Percentiles rank a stretch among this genome's conserved stretches.
These are phyloP conservation scores for Microhierax caerulescens DNA, from an alignment of 2,797 vertebrate species.

Conservation along the genomic window DNA sequence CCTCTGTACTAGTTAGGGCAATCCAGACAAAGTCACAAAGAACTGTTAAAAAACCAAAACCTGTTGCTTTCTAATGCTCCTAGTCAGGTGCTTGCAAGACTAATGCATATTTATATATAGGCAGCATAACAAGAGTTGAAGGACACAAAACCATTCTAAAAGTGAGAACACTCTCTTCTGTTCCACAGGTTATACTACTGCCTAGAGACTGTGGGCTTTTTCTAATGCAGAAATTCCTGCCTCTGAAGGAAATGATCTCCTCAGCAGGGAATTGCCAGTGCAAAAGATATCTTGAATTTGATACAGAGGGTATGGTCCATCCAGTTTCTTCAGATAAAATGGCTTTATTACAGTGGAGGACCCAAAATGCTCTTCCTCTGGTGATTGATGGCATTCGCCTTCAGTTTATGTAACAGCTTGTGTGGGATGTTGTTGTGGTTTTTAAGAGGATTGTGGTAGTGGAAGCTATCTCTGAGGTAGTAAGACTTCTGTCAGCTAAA, in stretches of 20 bases:
- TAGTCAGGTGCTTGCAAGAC: background rate
- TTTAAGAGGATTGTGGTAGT: background rate
- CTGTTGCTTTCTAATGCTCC: background rate
- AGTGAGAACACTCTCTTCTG: slow-evolving; percentile 66
- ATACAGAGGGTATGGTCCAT: slow-evolving; percentile 57
- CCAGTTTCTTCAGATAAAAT: slow-evolving; percentile 65
- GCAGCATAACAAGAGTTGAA: slow-evolving; percentile 12
- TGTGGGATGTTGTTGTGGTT: background rate
- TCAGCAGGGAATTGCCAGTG: slow-evolving; percentile 65
- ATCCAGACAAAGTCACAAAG: background rate
- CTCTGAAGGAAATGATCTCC: slow-evolving; percentile 66
- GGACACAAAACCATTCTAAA: slow-evolving; percentile 44
- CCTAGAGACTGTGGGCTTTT: slow-evolving; percentile 63
- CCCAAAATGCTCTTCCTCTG: slow-evolving; percentile 55
- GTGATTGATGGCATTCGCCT: slow-evolving; percentile 21
- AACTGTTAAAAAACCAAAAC: background rate
- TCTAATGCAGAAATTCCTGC: slow-evolving; percentile 68
- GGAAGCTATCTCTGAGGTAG: background rate
- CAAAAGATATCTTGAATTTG: slow-evolving; percentile 70
- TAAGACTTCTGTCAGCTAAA: background rate
- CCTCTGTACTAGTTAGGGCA: background rate
- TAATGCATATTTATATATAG: slow-evolving; percentile 2
- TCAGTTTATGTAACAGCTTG: slow-evolving; percentile 27
- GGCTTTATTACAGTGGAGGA: slow-evolving; percentile 58
- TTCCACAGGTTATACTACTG: slow-evolving; percentile 68